Evolutionary conservation across 2,888 invertebrate genomes (phyloP).

Genomic region (Ditula angustiorana): DNA sequence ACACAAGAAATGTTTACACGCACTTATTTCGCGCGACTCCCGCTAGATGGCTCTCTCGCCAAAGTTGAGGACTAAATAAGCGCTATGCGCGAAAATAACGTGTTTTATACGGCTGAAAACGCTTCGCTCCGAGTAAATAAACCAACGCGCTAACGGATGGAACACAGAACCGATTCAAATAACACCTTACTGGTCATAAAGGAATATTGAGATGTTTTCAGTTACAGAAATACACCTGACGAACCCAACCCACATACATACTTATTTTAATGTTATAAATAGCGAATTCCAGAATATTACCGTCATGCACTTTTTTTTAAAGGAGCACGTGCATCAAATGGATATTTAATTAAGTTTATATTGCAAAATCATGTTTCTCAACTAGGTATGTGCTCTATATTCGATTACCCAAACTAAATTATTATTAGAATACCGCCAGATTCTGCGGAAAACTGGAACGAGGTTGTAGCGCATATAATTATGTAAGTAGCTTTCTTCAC

Average conservation of each 20-base stretch:
- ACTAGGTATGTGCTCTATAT: constrained; percentile 32
- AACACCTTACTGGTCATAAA: constrained; percentile 69
- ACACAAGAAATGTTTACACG: constrained; percentile 64
- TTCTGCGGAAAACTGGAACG: constrained; percentile 59
- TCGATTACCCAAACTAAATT: constrained; percentile 48
- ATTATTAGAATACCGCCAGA: constrained; percentile 59
- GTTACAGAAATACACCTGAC: constrained; percentile 36
- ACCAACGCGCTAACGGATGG: constrained; percentile 73
- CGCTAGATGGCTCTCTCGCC: constrained; percentile 84
- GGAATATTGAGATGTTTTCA: constrained; percentile 59
- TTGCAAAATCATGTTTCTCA: constrained; percentile 13
- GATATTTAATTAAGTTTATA: constrained; percentile 16
- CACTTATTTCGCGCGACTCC: constrained; percentile 62
- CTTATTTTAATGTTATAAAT: not conserved
- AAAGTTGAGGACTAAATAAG: constrained; percentile 82
- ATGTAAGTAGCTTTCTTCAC: no score
- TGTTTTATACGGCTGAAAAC: constrained; percentile 81
- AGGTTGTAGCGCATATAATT: constrained; percentile 49
- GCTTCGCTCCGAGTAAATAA: constrained; percentile 70
- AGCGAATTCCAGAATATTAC: not conserved
- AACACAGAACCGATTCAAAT: constrained; percentile 77
- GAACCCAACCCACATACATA: constrained; percentile 1
- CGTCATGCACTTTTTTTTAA: constrained; percentile 1
- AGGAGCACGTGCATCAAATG: not conserved
- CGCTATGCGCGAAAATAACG: constrained; percentile 77